Conservation (phyloP, 2,888 invertebrate genomes). For the Slavum lentiscoides region DNA sequence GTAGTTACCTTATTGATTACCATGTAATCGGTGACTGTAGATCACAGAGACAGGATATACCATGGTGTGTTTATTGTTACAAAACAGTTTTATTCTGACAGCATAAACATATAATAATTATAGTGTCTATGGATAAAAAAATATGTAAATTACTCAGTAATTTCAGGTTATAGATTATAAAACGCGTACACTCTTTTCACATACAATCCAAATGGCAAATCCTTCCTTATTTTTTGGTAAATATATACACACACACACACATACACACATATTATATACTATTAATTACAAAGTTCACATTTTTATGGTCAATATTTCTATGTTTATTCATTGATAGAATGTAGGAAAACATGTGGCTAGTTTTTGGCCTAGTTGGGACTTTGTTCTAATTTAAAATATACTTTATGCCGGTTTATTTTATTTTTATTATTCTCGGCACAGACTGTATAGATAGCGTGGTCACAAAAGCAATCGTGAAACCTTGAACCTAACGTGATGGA, state of each 20-base stretch:
- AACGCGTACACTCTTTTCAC: too few relatives aligned
- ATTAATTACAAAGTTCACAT: neutral
- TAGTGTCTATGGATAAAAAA: too few relatives aligned
- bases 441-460: conserved; percentile 23
- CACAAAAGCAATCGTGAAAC: conserved; percentile 43
- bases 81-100: too few relatives aligned
- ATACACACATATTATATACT: too few relatives aligned
- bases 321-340: neutral
- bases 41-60: too few relatives aligned
- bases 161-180: neutral
- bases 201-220: too few relatives aligned
- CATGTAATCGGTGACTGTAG: too few relatives aligned
- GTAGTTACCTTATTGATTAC: too few relatives aligned
- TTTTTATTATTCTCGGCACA: conserved; percentile 26
- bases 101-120: too few relatives aligned
- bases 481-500: conserved; percentile 42
- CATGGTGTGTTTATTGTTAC: too few relatives aligned
- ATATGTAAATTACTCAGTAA: neutral
- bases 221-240: too few relatives aligned
- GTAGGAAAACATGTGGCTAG: neutral
- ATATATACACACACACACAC: too few relatives aligned
- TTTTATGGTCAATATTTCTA: neutral
- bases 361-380: neutral
- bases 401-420: conserved; percentile 2
- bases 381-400: conserved; percentile 16